phyloP scores from a whole-genome alignment of 2,113 vertebrate genomes.

The Hemiprocne comata region DNA sequence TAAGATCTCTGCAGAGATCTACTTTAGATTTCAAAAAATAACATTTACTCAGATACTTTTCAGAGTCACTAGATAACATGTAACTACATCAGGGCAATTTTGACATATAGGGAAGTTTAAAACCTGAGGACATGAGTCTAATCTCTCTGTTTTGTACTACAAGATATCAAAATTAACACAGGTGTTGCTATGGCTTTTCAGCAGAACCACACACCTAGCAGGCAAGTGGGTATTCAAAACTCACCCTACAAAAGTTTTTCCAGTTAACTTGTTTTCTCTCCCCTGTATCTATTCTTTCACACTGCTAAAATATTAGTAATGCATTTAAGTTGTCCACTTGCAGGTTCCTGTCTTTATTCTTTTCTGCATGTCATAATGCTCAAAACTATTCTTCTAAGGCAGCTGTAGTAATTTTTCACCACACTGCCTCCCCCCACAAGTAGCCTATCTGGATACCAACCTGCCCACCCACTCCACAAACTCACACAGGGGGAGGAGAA shows the following conservation, averaged over 20 bases:
- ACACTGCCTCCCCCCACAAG: not conserved
- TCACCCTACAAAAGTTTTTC: not conserved
- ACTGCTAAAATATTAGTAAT: not conserved
- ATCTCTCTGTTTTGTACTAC: not conserved
- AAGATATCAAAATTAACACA: not conserved
- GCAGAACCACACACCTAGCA: not conserved
- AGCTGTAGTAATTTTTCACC: not conserved
- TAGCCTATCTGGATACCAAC: not conserved
- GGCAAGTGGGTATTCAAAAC: not conserved
- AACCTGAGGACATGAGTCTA: not conserved
- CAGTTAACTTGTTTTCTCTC: not conserved
- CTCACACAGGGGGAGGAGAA: not conserved
- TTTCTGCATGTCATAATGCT: not conserved
- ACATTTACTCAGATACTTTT: not conserved
- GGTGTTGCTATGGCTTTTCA: not conserved
- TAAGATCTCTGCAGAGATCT: not conserved
- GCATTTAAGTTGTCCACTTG: not conserved
- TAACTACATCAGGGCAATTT: not conserved
- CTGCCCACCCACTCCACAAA: not conserved
- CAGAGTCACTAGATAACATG: not conserved
- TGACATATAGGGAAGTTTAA: not conserved
- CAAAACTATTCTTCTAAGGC: not conserved
- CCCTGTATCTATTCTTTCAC: not conserved
- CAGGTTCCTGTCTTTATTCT: not conserved
- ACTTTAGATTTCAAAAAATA: not conserved